Conservation (phyloP, 2,888 invertebrate genomes). For the Sarcophaga subvicina region DNA sequence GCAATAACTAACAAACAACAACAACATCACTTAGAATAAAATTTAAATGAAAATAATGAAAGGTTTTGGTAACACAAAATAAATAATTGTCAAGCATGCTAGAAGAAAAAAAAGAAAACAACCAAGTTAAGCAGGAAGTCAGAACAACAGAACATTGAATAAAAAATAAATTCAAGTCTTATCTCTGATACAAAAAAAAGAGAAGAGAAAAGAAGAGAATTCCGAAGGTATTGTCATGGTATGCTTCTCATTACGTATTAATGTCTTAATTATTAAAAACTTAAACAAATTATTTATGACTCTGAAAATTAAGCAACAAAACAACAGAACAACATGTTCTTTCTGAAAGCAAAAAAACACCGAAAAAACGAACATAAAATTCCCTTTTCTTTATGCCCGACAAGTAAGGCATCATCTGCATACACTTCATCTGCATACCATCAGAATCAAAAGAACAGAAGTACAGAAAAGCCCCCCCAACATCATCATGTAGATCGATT, state of each 20-base stretch:
- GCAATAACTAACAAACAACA: background rate
- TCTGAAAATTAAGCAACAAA: constrained; percentile 31
- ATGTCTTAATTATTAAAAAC: constrained; percentile 68
- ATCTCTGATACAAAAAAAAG: constrained; percentile 2
- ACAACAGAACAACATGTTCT: constrained; percentile 14
- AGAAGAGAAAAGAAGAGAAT: background rate
- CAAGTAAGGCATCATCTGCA: constrained; percentile 32
- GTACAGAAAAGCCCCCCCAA: background rate
- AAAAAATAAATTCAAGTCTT: background rate
- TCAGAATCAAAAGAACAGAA: background rate
- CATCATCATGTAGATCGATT: constrained; percentile 6
- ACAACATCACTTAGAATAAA: background rate
- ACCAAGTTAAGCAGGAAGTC: background rate
- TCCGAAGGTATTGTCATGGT: background rate
- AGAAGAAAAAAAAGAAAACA: background rate
- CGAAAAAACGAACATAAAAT: constrained; percentile 7
- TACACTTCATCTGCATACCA: constrained; percentile 3
- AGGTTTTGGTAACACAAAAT: constrained; percentile 37
- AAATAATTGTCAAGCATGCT: background rate
- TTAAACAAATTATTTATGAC: constrained; percentile 66
- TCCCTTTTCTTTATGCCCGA: constrained; percentile 35
- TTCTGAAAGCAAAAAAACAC: background rate
- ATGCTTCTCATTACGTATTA: constrained; percentile 32
- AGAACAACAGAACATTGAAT: constrained; percentile 23
- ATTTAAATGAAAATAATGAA: constrained; percentile 8